phyloP scores from a whole-genome alignment of 2,113 vertebrate species.

The Hemibagrus wyckioides region DNA sequence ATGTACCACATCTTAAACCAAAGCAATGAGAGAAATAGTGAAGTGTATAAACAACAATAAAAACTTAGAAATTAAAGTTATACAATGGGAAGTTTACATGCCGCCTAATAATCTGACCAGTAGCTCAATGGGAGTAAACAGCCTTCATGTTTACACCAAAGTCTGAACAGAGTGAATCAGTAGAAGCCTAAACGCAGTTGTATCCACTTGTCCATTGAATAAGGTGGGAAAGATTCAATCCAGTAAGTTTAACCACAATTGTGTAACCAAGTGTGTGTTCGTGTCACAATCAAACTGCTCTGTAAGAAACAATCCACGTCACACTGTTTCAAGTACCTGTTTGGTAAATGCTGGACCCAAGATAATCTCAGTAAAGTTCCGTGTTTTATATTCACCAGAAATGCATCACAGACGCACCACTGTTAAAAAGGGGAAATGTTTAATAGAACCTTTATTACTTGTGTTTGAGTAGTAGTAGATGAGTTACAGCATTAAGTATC shows the following conservation, averaged over 20 bases:
- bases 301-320: neutral
- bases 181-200: neutral
- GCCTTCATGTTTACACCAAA: neutral
- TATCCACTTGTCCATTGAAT: neutral
- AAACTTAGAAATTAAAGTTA: no score
- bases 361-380: neutral
- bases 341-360: neutral
- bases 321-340: neutral
- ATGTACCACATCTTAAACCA: neutral
- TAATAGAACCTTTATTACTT: neutral
- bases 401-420: neutral
- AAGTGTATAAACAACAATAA: no score
- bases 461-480: neutral
- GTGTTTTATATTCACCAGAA: neutral
- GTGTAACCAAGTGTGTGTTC: neutral
- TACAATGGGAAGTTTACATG: neutral
- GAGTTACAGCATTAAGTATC: neutral
- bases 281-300: neutral
- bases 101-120: neutral
- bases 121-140: neutral
- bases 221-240: neutral
- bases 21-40: neutral
- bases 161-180: neutral
- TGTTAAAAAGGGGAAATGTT: neutral
- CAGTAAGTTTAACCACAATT: neutral